phyloP scores from a whole-genome alignment of 2,888 invertebrate species.

The Drosophila conformis region DNA sequence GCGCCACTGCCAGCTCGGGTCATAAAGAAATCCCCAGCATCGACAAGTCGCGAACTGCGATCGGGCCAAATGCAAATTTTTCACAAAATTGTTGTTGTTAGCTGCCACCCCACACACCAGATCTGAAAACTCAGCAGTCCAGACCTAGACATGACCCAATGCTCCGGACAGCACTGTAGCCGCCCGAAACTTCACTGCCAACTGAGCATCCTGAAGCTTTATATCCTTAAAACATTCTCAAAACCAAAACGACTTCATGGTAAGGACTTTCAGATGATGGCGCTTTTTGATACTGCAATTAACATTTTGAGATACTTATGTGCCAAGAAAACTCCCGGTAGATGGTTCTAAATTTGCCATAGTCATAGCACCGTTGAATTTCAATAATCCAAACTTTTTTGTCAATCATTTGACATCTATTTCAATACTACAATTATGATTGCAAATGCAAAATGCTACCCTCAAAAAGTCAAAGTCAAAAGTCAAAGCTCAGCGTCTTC shows the following conservation, averaged over 20 bases:
- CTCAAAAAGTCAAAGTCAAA: not conserved
- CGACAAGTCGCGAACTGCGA: conserved; percentile 64
- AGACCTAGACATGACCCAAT: conserved; percentile 43
- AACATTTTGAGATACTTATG: no score
- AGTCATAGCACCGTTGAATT: no score
- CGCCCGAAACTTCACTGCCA: not conserved
- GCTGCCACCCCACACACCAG: conserved; percentile 24
- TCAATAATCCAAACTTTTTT: not conserved
- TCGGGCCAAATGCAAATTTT: conserved; percentile 72
- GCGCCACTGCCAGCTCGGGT: conserved; percentile 56
- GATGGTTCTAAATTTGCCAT: no score
- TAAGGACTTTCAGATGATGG: not conserved
- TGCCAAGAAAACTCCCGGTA: not conserved
- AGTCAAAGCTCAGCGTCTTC: not conserved
- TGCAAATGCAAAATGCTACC: not conserved
- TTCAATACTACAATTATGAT: not conserved
- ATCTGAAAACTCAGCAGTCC: not conserved
- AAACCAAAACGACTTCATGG: not conserved
- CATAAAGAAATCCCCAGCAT: conserved; percentile 69
- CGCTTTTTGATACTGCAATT: not conserved
- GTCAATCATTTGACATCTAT: not conserved
- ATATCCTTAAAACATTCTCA: not conserved
- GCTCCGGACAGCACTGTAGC: conserved; percentile 43
- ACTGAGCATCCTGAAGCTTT: not conserved
- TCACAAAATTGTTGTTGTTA: conserved; percentile 22